A percentile compares a stretch with the other conserved stretches of the same genome.
Evolutionary conservation across 2,888 invertebrate genomes (phyloP).

Genomic region (Frankliniella intonsa): DNA sequence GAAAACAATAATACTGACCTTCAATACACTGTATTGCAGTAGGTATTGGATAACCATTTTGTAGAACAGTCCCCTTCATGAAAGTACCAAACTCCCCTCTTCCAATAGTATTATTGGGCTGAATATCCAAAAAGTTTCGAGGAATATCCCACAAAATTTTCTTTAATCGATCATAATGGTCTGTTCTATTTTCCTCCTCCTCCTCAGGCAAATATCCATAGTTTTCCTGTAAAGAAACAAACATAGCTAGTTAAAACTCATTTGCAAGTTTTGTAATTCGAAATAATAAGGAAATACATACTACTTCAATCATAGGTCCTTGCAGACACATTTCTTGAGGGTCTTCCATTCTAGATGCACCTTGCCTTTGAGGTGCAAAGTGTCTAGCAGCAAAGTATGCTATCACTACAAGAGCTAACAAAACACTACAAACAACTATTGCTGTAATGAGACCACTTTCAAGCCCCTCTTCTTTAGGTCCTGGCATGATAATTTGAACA

Average conservation of each 20-base stretch:
- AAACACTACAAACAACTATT: conserved; percentile 62
- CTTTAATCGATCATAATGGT: conserved; percentile 69
- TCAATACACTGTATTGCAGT: conserved; percentile 63
- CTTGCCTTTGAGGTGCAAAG: conserved; percentile 47
- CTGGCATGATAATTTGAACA: conserved; percentile 49
- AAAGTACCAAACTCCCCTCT: conserved; percentile 75
- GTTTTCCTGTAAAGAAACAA: conserved; percentile 55
- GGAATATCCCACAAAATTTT: conserved; percentile 71
- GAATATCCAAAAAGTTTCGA: conserved; percentile 65
- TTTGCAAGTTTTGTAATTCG: background rate
- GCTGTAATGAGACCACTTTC: conserved; percentile 56
- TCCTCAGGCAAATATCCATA: conserved; percentile 72
- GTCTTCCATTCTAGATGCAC: conserved; percentile 52
- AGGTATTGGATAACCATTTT: conserved; percentile 53
- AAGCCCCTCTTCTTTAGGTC: conserved; percentile 49
- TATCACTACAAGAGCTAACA: conserved; percentile 60
- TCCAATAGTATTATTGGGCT: conserved; percentile 63
- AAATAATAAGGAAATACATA: conserved; percentile 41
- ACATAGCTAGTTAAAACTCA: conserved; percentile 23
- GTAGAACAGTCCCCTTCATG: conserved; percentile 63
- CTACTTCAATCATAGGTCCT: conserved; percentile 71
- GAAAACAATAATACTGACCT: conserved; percentile 36
- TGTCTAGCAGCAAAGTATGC: conserved; percentile 57
- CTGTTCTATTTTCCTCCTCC: conserved; percentile 54
- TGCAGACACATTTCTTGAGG: conserved; percentile 68